Conservation (phyloP, 1,140 invertebrate genomes). For the Nasonia vitripennis region DNA sequence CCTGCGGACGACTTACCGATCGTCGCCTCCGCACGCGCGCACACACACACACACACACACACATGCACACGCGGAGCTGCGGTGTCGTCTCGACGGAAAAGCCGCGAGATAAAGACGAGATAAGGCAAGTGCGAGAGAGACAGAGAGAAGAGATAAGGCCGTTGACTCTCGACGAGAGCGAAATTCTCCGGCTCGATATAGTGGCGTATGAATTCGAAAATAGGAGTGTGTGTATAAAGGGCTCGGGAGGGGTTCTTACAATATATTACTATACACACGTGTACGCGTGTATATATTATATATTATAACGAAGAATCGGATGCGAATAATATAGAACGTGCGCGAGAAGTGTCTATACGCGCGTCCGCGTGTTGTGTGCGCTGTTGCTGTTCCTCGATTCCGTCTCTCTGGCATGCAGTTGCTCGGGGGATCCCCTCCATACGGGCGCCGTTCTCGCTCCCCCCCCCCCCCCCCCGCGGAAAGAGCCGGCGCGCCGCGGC, state of each 20-base stretch:
- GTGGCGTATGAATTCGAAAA: not conserved
- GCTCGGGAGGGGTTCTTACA: no score
- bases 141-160: constrained; percentile 62
- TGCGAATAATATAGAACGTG: no score
- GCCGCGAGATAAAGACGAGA: not conserved
- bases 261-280: no score
- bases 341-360: constrained; percentile 53
- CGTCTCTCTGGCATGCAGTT: constrained; percentile 52
- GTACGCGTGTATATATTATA: no score
- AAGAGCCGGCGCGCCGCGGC: not conserved
- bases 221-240: no score
- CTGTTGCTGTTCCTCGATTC: constrained; percentile 51
- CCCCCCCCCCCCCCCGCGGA: constrained; percentile 47
- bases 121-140: not conserved
- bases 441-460: constrained; percentile 54
- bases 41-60: no score
- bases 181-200: constrained; percentile 57
- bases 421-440: not conserved
- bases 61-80: no score
- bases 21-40: not conserved
- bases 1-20: not conserved
- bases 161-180: constrained; percentile 63
- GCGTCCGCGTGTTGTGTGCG: constrained; percentile 61
- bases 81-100: not conserved
- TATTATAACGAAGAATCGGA: no score